These are phyloP conservation scores for Aptenodytes patagonicus DNA, from an alignment of 2,113 vertebrate genomes.

Conservation along the genomic window DNA sequence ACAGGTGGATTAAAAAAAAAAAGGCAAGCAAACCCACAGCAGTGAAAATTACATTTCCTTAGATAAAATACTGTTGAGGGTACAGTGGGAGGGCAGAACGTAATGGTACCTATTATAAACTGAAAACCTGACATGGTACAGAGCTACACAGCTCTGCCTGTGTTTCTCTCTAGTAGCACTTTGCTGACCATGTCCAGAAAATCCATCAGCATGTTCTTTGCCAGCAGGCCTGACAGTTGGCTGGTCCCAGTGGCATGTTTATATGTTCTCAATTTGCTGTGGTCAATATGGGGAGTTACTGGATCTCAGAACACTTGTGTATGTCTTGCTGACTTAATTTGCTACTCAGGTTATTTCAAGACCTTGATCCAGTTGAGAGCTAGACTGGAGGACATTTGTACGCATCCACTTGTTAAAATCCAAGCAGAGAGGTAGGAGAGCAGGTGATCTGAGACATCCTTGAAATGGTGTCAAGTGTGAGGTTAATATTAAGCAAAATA, in stretches of 20 bases:
- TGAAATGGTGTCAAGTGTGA: not conserved
- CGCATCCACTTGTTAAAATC: not conserved
- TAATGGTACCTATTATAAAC: not conserved
- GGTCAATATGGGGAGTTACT: not conserved
- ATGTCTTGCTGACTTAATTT: not conserved
- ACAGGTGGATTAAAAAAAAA: not conserved
- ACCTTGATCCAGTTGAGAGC: not conserved
- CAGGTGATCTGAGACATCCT: not conserved
- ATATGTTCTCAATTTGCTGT: not conserved
- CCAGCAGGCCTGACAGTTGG: not conserved
- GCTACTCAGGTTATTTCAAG: not conserved
- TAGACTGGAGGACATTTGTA: not conserved
- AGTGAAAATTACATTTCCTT: not conserved
- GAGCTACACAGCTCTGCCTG: not conserved
- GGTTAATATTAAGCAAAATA: not conserved
- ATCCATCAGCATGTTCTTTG: not conserved
- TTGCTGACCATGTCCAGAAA: not conserved
- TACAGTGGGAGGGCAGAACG: not conserved
- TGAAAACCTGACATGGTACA: not conserved
- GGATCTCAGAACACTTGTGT: not conserved
- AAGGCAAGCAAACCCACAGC: not conserved
- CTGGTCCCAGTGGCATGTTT: not conserved
- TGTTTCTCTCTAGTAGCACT: not conserved
- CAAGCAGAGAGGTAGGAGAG: not conserved
- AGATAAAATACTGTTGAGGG: not conserved